These are phyloP conservation scores for Thripadectes ignobilis DNA, from an alignment of 2,797 vertebrate genomes.

Conservation along the genomic window DNA sequence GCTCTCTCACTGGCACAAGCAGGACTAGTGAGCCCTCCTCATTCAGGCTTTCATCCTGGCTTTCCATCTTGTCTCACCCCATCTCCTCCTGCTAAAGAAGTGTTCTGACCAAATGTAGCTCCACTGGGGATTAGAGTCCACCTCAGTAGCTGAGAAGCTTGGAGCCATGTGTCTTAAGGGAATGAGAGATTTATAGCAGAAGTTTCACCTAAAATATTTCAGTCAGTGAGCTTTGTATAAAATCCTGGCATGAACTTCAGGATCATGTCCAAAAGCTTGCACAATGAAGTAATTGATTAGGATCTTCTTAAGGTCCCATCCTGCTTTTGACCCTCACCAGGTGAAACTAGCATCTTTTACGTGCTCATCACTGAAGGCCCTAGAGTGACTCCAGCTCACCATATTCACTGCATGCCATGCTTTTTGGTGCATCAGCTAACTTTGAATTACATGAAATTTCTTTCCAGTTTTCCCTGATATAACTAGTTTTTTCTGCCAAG, in stretches of 20 bases:
- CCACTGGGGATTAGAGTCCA: not conserved
- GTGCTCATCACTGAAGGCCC: not conserved
- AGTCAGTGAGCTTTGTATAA: not conserved
- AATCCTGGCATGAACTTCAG: not conserved
- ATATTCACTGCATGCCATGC: not conserved
- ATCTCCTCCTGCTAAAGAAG: not conserved
- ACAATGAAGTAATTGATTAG: not conserved
- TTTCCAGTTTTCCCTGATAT: not conserved
- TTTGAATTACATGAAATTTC: not conserved
- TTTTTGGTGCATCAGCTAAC: not conserved
- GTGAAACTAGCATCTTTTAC: not conserved
- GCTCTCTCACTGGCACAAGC: not conserved
- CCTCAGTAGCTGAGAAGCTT: not conserved
- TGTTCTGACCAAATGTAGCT: not conserved
- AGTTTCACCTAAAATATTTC: not conserved
- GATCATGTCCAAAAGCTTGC: not conserved
- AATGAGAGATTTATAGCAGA: not conserved
- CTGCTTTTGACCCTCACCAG: not conserved
- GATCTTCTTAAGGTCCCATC: not conserved
- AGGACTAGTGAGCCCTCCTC: not conserved
- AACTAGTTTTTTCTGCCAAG: not conserved
- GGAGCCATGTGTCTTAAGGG: not conserved
- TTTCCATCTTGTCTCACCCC: fast-evolving
- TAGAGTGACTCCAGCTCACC: not conserved
- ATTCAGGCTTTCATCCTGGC: not conserved